Evolutionary conservation across 23 tunicate species (phyloP).

Genomic region (Botrylloides violaceus): DNA sequence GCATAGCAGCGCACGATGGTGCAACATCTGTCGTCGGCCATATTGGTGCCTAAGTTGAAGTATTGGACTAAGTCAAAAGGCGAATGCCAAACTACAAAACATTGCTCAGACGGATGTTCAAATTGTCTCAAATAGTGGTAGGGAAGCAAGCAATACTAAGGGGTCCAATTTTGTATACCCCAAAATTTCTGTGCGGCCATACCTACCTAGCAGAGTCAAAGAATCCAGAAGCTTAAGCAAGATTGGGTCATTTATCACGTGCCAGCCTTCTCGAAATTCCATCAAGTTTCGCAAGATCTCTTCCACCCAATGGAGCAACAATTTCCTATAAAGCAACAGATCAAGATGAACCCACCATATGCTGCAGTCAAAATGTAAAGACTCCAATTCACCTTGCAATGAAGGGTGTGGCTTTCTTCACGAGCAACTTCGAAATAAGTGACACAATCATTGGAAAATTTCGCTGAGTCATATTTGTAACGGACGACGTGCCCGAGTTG

Average conservation of each 20-base stretch:
- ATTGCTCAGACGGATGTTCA: too few relatives aligned
- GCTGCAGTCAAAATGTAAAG: neutral
- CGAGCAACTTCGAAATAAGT: slow-evolving; percentile 32
- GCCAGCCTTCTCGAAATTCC: slow-evolving; percentile 37
- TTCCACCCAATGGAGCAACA: slow-evolving; percentile 65
- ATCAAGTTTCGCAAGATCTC: slow-evolving; percentile 51
- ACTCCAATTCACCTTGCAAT: slow-evolving; percentile 40
- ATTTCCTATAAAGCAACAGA: slow-evolving; percentile 21
- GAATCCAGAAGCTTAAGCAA: slow-evolving; percentile 44
- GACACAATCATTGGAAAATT: slow-evolving; percentile 62
- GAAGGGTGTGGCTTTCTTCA: slow-evolving; percentile 29
- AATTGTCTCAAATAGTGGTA: too few relatives aligned
- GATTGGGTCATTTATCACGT: slow-evolving; percentile 23
- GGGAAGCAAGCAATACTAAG: too few relatives aligned
- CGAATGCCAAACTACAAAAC: too few relatives aligned
- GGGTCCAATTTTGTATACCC: too few relatives aligned
- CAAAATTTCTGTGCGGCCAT: neutral
- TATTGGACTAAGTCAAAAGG: too few relatives aligned
- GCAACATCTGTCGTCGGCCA: neutral
- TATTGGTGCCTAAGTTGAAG: neutral
- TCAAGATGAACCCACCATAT: neutral
- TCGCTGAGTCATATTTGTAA: slow-evolving; percentile 56
- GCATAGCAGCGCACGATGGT: slow-evolving; percentile 5
- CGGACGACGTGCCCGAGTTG: slow-evolving; percentile 25
- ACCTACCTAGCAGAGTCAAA: slow-evolving; percentile 45